phyloP scores from a whole-genome alignment of 2,888 invertebrate genomes.

The Clostera curtula region DNA sequence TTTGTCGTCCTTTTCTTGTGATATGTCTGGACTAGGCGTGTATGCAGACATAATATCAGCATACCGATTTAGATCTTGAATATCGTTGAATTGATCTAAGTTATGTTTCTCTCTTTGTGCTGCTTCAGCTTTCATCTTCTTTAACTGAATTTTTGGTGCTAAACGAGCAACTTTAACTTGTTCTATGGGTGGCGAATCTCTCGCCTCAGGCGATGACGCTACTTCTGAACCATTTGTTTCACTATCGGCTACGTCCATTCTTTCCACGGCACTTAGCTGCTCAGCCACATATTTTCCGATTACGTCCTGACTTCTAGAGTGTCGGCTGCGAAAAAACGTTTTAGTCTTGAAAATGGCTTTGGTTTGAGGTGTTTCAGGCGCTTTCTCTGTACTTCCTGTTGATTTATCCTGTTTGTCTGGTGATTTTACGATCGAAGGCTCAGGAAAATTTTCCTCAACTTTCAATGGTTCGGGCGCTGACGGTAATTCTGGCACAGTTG shows the following conservation, averaged over 20 bases:
- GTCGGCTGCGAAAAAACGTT: conserved; percentile 72
- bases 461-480: conserved; percentile 66
- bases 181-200: conserved; percentile 62
- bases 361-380: conserved; percentile 34
- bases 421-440: conserved; percentile 63
- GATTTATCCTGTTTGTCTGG: conserved; percentile 55
- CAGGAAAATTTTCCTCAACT: conserved; percentile 76
- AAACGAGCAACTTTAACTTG: conserved; percentile 71
- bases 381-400: conserved; percentile 35
- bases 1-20: conserved; percentile 12
- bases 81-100: conserved; percentile 18
- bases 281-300: conserved; percentile 71
- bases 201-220: conserved; percentile 50
- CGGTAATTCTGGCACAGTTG: conserved; percentile 74
- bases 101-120: conserved; percentile 42
- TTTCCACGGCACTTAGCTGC: conserved; percentile 61
- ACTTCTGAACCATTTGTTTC: conserved; percentile 59
- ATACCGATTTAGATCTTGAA: conserved; percentile 16
- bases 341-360: conserved; percentile 73
- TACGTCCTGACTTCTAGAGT: conserved; percentile 70
- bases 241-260: conserved; percentile 54
- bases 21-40: conserved; percentile 9
- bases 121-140: conserved; percentile 68
- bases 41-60: conserved; percentile 17
- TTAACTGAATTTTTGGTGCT: conserved; percentile 70